Evolutionary conservation across 2,113 vertebrate species (phyloP).

Genomic region (Oxygymnocypris stewartii): DNA sequence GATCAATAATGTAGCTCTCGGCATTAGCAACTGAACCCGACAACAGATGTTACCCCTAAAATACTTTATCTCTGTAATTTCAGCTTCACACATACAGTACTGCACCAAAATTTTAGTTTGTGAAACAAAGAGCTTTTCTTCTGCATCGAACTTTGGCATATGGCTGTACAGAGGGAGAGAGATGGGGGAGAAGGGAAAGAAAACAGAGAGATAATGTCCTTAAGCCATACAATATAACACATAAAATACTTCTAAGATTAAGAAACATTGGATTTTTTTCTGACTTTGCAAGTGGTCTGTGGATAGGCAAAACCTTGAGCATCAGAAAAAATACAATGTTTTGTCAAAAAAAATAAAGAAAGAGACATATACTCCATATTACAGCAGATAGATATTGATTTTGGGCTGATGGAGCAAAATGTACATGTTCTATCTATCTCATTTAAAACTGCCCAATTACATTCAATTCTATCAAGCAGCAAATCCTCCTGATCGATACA

Average conservation of each 20-base stretch:
- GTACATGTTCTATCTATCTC: slow-evolving; percentile 58
- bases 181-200: slow-evolving; percentile 22
- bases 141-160: slow-evolving; percentile 23
- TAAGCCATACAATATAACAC: not conserved
- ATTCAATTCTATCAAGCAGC: slow-evolving; percentile 63
- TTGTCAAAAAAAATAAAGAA: slow-evolving; percentile 22
- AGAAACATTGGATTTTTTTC: not conserved
- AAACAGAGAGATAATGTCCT: not conserved
- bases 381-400: slow-evolving; percentile 54
- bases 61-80: slow-evolving; percentile 52
- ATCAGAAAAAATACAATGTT: slow-evolving; percentile 15
- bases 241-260: not conserved
- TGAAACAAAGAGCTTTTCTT: slow-evolving; percentile 57
- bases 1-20: slow-evolving; percentile 55
- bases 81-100: slow-evolving; percentile 31
- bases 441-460: slow-evolving; percentile 64
- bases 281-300: not conserved
- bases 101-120: slow-evolving; percentile 34
- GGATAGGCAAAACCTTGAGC: not conserved
- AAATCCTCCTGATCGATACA: slow-evolving; percentile 64
- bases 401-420: slow-evolving; percentile 49
- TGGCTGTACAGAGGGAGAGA: slow-evolving; percentile 39
- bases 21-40: slow-evolving; percentile 59
- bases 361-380: slow-evolving; percentile 30
- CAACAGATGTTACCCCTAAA: slow-evolving; percentile 54